These are phyloP conservation scores for Salticus scenicus DNA, from an alignment of 2,888 invertebrate species.

Conservation along the genomic window DNA sequence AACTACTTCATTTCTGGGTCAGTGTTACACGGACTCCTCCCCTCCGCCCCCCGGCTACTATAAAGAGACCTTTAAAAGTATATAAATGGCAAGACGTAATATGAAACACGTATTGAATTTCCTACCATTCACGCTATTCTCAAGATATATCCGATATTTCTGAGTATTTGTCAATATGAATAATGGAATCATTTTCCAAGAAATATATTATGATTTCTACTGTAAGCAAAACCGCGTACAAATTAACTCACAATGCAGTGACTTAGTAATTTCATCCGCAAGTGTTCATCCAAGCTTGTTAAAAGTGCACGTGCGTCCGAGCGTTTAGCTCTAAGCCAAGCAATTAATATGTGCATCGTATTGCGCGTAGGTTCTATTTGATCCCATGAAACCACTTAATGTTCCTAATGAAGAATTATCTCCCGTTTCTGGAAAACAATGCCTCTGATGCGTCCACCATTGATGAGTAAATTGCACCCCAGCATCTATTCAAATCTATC, in stretches of 20 bases:
- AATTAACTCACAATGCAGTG: not conserved
- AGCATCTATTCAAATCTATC: conserved; percentile 58
- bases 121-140: no score
- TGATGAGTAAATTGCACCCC: conserved; percentile 16
- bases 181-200: not conserved
- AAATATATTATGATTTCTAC: not conserved
- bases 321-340: not conserved
- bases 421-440: conserved; percentile 17
- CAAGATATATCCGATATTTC: no score
- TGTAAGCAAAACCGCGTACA: not conserved
- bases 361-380: not conserved
- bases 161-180: no score
- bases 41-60: no score
- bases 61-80: no score
- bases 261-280: not conserved
- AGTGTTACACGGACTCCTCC: no score
- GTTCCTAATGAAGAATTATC: conserved; percentile 13
- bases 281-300: not conserved
- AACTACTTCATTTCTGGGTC: no score
- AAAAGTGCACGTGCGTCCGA: not conserved
- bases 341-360: conserved; percentile 8
- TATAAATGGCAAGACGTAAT: no score
- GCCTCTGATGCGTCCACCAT: conserved; percentile 5
- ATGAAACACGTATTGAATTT: no score
- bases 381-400: conserved; percentile 8